Evolutionary conservation across 1,140 invertebrate species (phyloP), one percentile per base, ranked within the genome.

Genomic region (Ptiloglossa arizonensis): DNA sequence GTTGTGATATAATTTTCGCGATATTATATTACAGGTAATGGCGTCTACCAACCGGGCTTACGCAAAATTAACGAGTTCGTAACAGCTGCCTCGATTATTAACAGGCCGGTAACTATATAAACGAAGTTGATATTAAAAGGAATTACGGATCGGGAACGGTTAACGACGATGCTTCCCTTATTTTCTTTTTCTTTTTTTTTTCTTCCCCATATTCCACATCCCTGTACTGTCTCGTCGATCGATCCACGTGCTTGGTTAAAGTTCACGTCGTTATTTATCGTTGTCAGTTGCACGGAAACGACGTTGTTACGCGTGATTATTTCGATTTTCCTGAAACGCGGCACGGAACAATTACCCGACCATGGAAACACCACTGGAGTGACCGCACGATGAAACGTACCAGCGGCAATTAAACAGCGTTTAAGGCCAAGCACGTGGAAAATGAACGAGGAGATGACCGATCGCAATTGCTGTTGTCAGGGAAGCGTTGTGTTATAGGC

Each of bases 401-500:
- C 41, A 68, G 38, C 48, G 50, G 62, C 70, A 84, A 85, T 85
- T 81, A 84, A 81, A 84, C 69, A 22, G 22, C 70, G 64, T 77
- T 81, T 69, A 83, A 84, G 57, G 83, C 27, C 73, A 81, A 69
- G 60, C 69, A 81, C 50, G 60, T 70, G 73, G 83, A 85, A 84
- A 84, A 84, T 78, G 72, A 85, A 84, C 64, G 72, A 77, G 76
- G 41, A 54, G 78, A 80, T 84, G 74, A 84, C 78, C 71, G 62
- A 84, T 83, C 64, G 64, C 68, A 29, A 63, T 57, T 63, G 48
- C 72, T 63, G 54, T 80, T 71, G 66, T 80, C 66, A 63, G 35
- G 29, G 38, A 59, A 64, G 27, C 70, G 35, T 80, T 79, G 75
- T 63, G 70, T 71, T 73, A 46, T 63, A 74, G 13, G 9, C 52